phyloP scores from a whole-genome alignment of 2,797 vertebrate genomes.

The Hipposideros larvatus region DNA sequence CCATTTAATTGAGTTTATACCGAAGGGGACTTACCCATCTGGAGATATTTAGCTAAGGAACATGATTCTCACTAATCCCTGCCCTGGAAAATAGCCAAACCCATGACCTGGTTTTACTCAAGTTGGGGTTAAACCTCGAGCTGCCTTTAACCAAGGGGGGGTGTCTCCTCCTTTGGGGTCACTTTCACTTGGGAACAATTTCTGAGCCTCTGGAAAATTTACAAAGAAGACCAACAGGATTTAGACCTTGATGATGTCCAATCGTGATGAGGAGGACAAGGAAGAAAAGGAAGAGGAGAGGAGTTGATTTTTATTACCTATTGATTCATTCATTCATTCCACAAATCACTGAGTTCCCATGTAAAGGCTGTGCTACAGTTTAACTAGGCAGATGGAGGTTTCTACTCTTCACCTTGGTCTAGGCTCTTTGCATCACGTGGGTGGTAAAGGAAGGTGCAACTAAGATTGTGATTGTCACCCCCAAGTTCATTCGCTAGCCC shows the following conservation, averaged over 20 bases:
- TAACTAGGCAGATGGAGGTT: neutral
- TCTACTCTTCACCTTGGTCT: neutral
- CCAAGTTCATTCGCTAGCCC: neutral
- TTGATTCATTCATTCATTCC: neutral
- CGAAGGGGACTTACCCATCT: neutral
- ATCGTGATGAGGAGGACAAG: neutral
- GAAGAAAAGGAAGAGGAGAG: accelerated
- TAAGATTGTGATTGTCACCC: neutral
- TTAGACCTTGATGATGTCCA: neutral
- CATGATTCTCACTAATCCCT: neutral
- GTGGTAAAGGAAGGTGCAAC: neutral
- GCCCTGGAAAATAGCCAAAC: neutral
- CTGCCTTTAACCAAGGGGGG: neutral
- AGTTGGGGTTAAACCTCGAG: neutral
- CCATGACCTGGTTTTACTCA: neutral
- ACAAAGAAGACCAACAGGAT: neutral
- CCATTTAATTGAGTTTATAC: neutral
- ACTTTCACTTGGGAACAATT: neutral
- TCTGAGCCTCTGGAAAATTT: neutral
- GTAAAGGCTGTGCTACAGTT: neutral
- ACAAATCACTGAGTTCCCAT: neutral
- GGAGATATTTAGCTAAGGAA: neutral
- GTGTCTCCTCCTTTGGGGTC: neutral
- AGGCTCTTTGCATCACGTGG: neutral
- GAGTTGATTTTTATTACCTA: neutral